Evolutionary conservation across 2,113 vertebrate genomes (phyloP), one percentile per base, ranked within the genome.

Genomic region (Ploceus nigricollis): DNA sequence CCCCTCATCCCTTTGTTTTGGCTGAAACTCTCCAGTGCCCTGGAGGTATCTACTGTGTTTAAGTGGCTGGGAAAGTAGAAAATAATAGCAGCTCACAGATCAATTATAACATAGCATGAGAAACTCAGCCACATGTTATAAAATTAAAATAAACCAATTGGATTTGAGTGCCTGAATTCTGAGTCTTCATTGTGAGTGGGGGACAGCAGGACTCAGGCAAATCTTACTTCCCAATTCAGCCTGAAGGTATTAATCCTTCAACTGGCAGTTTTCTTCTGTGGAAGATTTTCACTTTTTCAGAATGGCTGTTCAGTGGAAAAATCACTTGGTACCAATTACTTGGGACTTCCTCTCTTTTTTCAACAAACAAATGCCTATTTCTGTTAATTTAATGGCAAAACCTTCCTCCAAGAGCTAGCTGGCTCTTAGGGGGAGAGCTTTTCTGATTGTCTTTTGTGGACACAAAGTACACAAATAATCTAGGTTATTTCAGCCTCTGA

Each of bases 1-100:
- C 90, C 79, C 78, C 71, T 88, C 58, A 57, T 77, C 71, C 64
- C 69, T 96, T 82, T 78, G 64, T 95, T 92, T 96, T 92, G 93
- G 85, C 92, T 95, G 93, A 95, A 96, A 96, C 92, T 92, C 93
- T 66, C 35, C 70, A 91, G 68, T 95, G 88, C 96, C 92, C 94
- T 92, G 82, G 80, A 94, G 94, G 85, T 77, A 90, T 92, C 94
- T 90, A 13, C 89, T 90, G 71, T 64, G 40, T 63, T 90, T 83
- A 95, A 96, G 93, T 87, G 88, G 82, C 92, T 97, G 96, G 96
- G 93, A 96, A 97, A 96, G 92, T 90, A 96, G 85, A 92, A 96
- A 92, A 90, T 93, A 96, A 90, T 90, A 93, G 88, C 37, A 48
- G 75, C 88, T 92, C 93, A 82, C 75, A 86, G 85, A 95, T 95